Evolutionary conservation across 64 coral and sea anemone species (phyloP).

Genomic region (Anthopleura sola): DNA sequence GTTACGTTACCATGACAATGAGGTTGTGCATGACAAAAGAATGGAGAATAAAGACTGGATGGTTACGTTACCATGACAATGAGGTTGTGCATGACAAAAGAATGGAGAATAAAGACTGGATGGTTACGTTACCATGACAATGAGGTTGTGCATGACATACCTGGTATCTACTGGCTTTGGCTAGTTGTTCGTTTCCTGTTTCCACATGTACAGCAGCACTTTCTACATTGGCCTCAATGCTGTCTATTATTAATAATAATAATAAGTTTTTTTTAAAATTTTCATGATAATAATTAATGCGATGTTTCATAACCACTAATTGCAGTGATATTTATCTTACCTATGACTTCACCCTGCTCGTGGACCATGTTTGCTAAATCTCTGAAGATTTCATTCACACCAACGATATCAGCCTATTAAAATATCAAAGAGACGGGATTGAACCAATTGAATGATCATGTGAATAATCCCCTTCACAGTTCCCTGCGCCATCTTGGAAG

Average conservation of each 20-base stretch:
- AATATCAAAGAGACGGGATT: neutral
- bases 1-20: no score
- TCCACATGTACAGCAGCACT: conserved; percentile 67
- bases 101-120: no score
- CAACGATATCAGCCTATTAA: conserved; percentile 82
- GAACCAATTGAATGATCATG: neutral
- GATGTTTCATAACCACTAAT: neutral
- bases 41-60: no score
- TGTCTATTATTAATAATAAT: conserved; percentile 63
- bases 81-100: no score
- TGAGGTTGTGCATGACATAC: conserved; percentile 10
- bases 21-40: no score
- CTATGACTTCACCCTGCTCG: conserved; percentile 94
- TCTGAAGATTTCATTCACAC: conserved; percentile 98
- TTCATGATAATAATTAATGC: no score
- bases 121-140: no score
- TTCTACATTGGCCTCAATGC: conserved; percentile 86
- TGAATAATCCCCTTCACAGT: no score
- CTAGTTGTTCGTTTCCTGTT: conserved; percentile 56
- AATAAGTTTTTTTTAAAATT: no score
- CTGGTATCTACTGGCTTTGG: conserved; percentile 74
- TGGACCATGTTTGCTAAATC: conserved; percentile 93
- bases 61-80: no score
- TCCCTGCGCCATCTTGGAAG: no score
- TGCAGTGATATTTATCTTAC: conserved; percentile 21